Percentiles rank a stretch among this genome's conserved stretches.
These are phyloP conservation scores for Onthophagus sagittarius DNA, from an alignment of 2,888 invertebrate species.

Conservation along the genomic window DNA sequence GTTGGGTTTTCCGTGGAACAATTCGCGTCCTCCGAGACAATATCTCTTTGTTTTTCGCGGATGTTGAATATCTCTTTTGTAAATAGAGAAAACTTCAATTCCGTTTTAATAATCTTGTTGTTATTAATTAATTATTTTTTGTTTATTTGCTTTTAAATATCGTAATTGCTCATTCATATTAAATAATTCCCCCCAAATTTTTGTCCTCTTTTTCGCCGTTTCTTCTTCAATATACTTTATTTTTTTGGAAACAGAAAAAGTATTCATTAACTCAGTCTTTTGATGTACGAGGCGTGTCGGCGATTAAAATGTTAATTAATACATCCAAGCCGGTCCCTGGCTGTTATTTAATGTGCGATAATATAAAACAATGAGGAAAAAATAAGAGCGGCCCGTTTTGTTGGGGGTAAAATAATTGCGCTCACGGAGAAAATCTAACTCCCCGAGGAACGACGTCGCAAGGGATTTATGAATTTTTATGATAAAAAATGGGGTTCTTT, in stretches of 20 bases:
- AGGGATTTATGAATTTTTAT: slow-evolving; percentile 12
- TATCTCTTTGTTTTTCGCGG: neutral
- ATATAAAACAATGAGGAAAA: neutral
- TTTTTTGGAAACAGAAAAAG: neutral
- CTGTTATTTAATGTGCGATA: neutral
- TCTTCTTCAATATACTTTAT: neutral
- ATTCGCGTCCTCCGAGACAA: neutral
- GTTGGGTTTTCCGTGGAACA: neutral
- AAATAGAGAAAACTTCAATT: neutral
- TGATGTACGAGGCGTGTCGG: neutral
- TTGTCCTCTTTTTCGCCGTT: neutral
- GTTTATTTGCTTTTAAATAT: neutral
- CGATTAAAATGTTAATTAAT: slow-evolving; percentile 3
- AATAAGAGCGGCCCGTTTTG: neutral
- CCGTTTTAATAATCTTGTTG: neutral
- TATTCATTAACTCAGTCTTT: neutral
- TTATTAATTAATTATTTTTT: neutral
- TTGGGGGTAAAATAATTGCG: neutral
- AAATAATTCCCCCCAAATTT: neutral
- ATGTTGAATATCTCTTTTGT: neutral
- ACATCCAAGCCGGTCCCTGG: neutral
- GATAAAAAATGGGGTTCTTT: neutral
- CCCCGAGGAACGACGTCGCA: slow-evolving; percentile 1
- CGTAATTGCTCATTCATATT: neutral
- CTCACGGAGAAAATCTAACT: neutral